Conservation (phyloP, 1,140 invertebrate genomes). For the Nebria ingens region DNA sequence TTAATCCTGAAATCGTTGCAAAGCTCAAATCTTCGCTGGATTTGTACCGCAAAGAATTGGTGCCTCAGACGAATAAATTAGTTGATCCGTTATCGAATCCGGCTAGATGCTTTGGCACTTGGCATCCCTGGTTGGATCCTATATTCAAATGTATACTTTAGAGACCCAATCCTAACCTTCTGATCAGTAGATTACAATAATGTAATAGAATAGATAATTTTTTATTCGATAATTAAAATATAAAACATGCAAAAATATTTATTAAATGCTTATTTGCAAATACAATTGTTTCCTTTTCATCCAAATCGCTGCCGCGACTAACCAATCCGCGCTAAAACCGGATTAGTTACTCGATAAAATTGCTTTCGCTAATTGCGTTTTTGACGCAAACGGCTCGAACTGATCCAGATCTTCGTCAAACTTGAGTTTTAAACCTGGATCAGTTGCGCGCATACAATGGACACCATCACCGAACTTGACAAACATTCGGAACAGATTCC, state of each 20-base stretch:
- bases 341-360: too few relatives aligned
- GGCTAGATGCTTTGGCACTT: constrained; percentile 29
- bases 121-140: constrained; percentile 36
- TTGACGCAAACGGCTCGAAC: constrained; percentile 21
- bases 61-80: constrained; percentile 24
- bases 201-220: too few relatives aligned
- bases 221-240: too few relatives aligned
- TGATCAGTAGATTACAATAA: neutral
- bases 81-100: constrained; percentile 34
- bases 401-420: constrained; percentile 36
- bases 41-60: constrained; percentile 24
- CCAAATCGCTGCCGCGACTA: too few relatives aligned
- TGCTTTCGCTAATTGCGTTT: constrained; percentile 28
- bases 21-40: constrained; percentile 25
- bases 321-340: too few relatives aligned
- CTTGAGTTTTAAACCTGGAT: constrained; percentile 53
- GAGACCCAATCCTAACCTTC: neutral
- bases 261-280: neutral
- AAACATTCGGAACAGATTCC: constrained; percentile 55
- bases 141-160: neutral
- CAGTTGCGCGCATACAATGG: constrained; percentile 59
- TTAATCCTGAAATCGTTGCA: constrained; percentile 27
- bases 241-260: neutral
- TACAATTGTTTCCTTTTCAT: too few relatives aligned
- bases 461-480: constrained; percentile 42